phyloP scores from a whole-genome alignment of 2,113 vertebrate species.

The Conger conger region DNA sequence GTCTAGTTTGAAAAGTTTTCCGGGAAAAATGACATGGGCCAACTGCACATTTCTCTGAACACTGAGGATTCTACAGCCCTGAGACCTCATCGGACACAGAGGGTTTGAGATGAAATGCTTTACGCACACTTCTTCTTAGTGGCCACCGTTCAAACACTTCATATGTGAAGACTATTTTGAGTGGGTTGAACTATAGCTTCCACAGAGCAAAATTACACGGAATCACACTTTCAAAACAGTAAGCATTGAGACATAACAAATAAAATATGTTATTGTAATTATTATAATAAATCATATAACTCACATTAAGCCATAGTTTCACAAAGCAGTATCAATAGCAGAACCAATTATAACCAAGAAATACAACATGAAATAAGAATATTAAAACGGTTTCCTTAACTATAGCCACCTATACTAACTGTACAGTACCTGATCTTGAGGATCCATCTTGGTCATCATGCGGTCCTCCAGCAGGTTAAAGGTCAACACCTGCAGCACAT shows the following conservation, averaged over 20 bases:
- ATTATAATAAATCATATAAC: too few species aligned
- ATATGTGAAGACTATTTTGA: background rate
- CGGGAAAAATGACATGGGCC: background rate
- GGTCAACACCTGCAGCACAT: conserved; percentile 94
- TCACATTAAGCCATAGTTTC: too few species aligned
- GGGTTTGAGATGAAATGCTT: background rate
- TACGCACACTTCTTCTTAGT: background rate
- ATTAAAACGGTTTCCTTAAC: background rate
- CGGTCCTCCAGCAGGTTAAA: conserved; percentile 97
- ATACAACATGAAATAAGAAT: background rate
- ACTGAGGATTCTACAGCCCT: background rate
- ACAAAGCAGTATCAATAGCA: too few species aligned
- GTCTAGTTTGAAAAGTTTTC: background rate
- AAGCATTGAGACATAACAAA: background rate
- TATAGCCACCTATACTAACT: background rate
- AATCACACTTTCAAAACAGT: background rate
- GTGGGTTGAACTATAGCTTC: background rate
- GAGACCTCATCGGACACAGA: background rate
- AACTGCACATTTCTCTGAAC: background rate
- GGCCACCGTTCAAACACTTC: background rate
- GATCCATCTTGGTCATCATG: conserved; percentile 99
- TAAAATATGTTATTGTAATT: too few species aligned
- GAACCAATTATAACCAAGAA: too few species aligned
- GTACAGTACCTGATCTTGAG: conserved; percentile 89
- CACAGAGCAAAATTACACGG: too few species aligned